Evolutionary conservation across 2,888 invertebrate species (phyloP).

Genomic region (Bhutanitis thaidina): DNA sequence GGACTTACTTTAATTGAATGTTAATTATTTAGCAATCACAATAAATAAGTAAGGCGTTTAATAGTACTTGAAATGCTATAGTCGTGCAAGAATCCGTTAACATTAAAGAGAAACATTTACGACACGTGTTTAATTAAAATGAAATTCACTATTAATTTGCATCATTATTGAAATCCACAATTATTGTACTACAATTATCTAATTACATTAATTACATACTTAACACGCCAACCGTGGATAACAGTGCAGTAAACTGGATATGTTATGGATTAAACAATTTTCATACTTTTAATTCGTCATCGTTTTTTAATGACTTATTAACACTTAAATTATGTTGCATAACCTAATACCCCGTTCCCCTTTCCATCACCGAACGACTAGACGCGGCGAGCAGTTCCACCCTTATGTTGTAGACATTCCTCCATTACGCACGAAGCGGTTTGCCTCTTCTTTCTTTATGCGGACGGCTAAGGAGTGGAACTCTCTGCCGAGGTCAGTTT

Average conservation of each 20-base stretch:
- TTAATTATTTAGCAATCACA: not conserved
- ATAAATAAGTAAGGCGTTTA: not conserved
- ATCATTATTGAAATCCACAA: constrained; percentile 32
- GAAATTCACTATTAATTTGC: constrained; percentile 51
- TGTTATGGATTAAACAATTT: constrained; percentile 36
- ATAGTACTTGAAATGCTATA: not conserved
- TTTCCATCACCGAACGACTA: too few relatives aligned
- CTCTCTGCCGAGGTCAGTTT: too few relatives aligned
- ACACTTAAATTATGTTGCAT: too few relatives aligned
- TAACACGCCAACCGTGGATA: constrained; percentile 37
- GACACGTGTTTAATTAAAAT: constrained; percentile 29
- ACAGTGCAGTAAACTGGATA: constrained; percentile 52
- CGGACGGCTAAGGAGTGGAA: too few relatives aligned
- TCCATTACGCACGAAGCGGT: too few relatives aligned
- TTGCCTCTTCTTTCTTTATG: too few relatives aligned
- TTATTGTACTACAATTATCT: constrained; percentile 27
- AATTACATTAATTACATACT: constrained; percentile 6
- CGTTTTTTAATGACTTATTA: too few relatives aligned
- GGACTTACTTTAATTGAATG: not conserved
- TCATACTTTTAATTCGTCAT: too few relatives aligned
- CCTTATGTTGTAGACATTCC: too few relatives aligned
- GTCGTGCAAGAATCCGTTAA: constrained; percentile 1
- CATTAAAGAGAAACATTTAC: constrained; percentile 13
- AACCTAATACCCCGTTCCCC: too few relatives aligned
- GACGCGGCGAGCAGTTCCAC: too few relatives aligned